Evolutionary conservation across 2,797 vertebrate species (phyloP).

Genomic region (Leptodactylus fallax): DNA sequence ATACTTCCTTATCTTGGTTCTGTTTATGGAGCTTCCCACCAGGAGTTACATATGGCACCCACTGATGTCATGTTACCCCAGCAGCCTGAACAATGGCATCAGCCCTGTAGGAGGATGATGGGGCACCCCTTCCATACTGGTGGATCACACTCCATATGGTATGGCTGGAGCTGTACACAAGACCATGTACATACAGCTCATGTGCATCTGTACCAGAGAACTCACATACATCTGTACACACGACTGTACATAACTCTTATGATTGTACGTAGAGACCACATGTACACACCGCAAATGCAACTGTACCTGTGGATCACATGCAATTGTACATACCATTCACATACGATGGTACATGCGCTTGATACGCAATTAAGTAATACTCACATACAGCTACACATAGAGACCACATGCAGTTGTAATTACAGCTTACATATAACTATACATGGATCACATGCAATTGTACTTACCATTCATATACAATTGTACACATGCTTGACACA

Average conservation of each 20-base stretch:
- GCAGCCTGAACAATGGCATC: neutral
- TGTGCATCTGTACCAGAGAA: no score
- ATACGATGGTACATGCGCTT: neutral
- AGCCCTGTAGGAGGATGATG: neutral
- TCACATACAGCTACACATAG: no score
- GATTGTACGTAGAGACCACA: neutral
- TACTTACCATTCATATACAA: no score
- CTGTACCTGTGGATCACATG: neutral
- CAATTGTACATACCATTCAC: neutral
- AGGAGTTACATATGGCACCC: slow-evolving; percentile 1
- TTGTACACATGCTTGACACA: no score
- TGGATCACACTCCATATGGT: no score
- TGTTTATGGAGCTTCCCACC: neutral
- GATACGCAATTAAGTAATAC: no score
- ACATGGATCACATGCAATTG: no score
- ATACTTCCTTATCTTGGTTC: neutral
- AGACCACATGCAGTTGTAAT: no score
- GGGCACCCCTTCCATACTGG: neutral
- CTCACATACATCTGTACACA: neutral
- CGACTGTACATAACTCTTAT: neutral
- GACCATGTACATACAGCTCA: neutral
- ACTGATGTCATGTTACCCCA: neutral
- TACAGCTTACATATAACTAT: no score
- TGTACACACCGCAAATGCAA: neutral
- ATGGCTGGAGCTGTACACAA: no score